These are phyloP conservation scores for Habrosyne pyritoides DNA, from an alignment of 2,888 invertebrate species.

Conservation along the genomic window DNA sequence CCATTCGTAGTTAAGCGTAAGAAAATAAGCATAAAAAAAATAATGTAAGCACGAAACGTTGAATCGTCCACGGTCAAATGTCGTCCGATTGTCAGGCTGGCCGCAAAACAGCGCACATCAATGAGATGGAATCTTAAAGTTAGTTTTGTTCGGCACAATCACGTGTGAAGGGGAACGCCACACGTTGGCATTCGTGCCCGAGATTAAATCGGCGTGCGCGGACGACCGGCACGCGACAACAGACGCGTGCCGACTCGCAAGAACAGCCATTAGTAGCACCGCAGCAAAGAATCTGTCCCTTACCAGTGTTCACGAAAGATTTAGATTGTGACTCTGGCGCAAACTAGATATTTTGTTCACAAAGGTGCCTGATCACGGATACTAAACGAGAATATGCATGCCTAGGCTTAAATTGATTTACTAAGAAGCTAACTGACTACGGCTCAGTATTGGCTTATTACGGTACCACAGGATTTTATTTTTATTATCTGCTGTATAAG, in stretches of 20 bases:
- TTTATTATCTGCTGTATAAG: background rate
- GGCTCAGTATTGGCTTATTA: too few species aligned
- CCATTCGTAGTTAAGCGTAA: background rate
- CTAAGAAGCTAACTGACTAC: background rate
- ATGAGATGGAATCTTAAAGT: conserved; percentile 69
- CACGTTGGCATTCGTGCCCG: conserved; percentile 72
- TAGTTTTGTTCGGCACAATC: conserved; percentile 64
- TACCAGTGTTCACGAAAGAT: conserved; percentile 40
- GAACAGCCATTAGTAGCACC: conserved; percentile 50
- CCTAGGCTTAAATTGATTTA: background rate
- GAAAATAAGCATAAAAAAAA: conserved; percentile 5
- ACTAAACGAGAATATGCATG: background rate
- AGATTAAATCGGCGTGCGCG: conserved; percentile 69
- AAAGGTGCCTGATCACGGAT: background rate
- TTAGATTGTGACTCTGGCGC: conserved; percentile 39
- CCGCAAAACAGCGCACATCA: conserved; percentile 57
- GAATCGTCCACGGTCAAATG: conserved; percentile 32
- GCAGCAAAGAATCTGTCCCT: conserved; percentile 46
- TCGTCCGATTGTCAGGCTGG: conserved; percentile 39
- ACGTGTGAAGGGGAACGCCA: conserved; percentile 80
- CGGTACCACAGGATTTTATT: background rate
- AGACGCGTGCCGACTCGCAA: conserved; percentile 57
- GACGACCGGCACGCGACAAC: conserved; percentile 73
- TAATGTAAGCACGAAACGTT: conserved; percentile 29
- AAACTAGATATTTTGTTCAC: conserved; percentile 30